Base-by-base conservation (phyloP, 2,888 invertebrate genomes). In the Mesochorus sp. region DNA sequence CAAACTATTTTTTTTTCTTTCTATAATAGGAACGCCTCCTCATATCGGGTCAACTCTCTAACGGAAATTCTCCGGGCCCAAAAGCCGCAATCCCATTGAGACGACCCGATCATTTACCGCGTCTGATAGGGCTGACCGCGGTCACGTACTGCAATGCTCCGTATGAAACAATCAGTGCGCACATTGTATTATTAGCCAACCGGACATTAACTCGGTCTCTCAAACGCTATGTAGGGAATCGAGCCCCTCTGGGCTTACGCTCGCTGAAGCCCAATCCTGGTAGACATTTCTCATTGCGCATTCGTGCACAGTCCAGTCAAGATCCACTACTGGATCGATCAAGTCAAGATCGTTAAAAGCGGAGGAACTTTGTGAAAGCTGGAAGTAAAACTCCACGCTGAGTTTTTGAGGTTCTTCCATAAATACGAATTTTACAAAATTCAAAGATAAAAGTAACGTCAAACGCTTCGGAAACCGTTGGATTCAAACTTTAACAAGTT, bases 161-260 rank as follows among this genome's bases (percentile, higher is more conserved):
- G 44, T 44, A 55, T 28, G 17, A 26, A 8, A 51, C 61, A 44
- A 71, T 59, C 51, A 66, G 34, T n/a, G n/a, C 55, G 61, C 68
- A 68, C 49, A 17, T 71, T 57, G 70, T 71, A 71, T 59, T 62
- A 73, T 73, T 64, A 68, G 68, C 24, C 14, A 26, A 66, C 78
- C 78, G 74, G 78, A 78, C 70, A 74, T 73, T 73, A 66, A 74
- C 51, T 74, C 59, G 70, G 24, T 37, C 44, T 74, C 49, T 74
- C 64, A 59, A 78, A 78, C 51, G 42, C 64, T 44, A 57, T 51
- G 57, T 39, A 64, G 62, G 62, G 62, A 73, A 68, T 67, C 68
- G 57, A 49, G 67, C 53, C 62, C 62, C 62, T 37, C 34, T 19
- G 47, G 47, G 51, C 49, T 67, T 61, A 77, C 61, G 39, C 37